phyloP scores from a whole-genome alignment of 53 echinoderm and acorn worm species.

The Stichopus horrens region DNA sequence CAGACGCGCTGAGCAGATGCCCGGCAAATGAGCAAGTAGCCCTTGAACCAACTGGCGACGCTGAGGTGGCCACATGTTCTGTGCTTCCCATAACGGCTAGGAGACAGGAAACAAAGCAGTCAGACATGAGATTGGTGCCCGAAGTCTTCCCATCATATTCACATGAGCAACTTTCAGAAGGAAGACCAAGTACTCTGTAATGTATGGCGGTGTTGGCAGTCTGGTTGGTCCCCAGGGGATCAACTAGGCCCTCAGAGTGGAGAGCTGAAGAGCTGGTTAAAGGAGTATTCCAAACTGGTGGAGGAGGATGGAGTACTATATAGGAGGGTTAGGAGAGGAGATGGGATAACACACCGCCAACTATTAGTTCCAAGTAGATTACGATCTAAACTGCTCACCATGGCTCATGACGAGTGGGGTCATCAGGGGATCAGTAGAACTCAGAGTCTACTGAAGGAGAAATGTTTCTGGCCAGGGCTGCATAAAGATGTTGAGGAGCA shows the following conservation, averaged over 20 bases:
- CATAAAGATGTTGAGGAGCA: slow-evolving; percentile 21
- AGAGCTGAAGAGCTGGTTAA: slow-evolving; percentile 47
- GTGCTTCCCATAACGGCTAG: too few relatives aligned
- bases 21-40: not conserved
- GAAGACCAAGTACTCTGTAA: slow-evolving; percentile 43
- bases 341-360: slow-evolving; percentile 13
- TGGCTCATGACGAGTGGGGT: slow-evolving; percentile 56
- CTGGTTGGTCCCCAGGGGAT: slow-evolving; percentile 53
- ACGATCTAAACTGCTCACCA: not conserved
- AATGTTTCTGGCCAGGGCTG: slow-evolving; percentile 62
- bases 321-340: not conserved
- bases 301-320: slow-evolving; percentile 56
- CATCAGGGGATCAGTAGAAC: slow-evolving; percentile 53
- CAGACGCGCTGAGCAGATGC: slow-evolving; percentile 47
- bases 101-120: too few relatives aligned
- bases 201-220: slow-evolving; percentile 45
- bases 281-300: slow-evolving; percentile 32
- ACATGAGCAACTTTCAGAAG: slow-evolving; percentile 53
- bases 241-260: not conserved
- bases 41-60: not conserved
- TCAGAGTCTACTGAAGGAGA: slow-evolving; percentile 26
- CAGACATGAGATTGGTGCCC: too few relatives aligned
- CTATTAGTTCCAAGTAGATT: slow-evolving; percentile 40
- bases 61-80: not conserved
- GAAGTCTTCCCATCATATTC: slow-evolving; percentile 62